These are phyloP conservation scores for Cephonodes hylas DNA, from an alignment of 2,888 invertebrate genomes.

Conservation along the genomic window DNA sequence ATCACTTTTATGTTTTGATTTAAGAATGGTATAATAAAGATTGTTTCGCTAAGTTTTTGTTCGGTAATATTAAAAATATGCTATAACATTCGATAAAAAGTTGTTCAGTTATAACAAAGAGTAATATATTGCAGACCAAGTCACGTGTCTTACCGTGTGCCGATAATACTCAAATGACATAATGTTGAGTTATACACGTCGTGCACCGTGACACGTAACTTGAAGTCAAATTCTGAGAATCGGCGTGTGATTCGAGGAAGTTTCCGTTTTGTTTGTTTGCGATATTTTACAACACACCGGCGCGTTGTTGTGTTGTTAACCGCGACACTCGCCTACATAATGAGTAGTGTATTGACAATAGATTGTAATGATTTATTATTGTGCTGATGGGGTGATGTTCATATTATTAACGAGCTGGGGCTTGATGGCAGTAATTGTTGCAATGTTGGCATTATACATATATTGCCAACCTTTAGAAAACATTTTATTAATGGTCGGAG, in stretches of 20 bases:
- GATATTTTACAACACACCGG: not conserved
- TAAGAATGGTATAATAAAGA: not conserved
- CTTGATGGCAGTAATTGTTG: too few relatives aligned
- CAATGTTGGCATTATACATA: too few relatives aligned
- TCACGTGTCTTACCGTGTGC: not conserved
- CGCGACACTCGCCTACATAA: not conserved
- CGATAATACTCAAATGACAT: not conserved
- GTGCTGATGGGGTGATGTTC: too few relatives aligned
- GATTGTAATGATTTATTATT: not conserved
- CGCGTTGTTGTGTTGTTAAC: not conserved
- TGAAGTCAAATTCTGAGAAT: conserved; percentile 1
- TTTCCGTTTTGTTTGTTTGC: not conserved
- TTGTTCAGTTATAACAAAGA: too few relatives aligned
- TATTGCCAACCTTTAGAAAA: too few relatives aligned
- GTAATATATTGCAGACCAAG: not conserved
- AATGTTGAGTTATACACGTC: not conserved
- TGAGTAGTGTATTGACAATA: not conserved
- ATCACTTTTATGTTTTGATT: not conserved
- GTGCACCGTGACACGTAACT: not conserved
- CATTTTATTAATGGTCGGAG: too few relatives aligned
- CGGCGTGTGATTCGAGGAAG: not conserved
- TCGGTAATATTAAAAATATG: too few relatives aligned
- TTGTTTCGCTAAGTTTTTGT: too few relatives aligned
- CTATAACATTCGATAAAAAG: too few relatives aligned
- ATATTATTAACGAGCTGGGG: too few relatives aligned